Evolutionary conservation across 2,888 invertebrate genomes (phyloP).

Genomic region (Tineola bisselliella): DNA sequence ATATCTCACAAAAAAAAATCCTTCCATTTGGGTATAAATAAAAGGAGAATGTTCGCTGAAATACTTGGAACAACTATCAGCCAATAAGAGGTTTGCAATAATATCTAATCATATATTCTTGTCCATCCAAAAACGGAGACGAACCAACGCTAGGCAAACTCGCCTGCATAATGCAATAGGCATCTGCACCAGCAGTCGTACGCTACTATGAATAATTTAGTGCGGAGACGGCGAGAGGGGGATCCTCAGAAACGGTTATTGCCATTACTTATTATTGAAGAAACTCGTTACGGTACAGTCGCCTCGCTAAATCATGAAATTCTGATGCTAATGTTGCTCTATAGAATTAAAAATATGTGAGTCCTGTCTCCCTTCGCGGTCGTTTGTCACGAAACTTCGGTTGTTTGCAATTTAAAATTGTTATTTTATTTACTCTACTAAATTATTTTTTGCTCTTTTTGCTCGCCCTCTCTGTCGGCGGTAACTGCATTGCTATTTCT

Average conservation of each 20-base stretch:
- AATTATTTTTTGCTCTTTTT: neutral
- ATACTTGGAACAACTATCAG: neutral
- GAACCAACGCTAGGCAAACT: slow-evolving; percentile 8
- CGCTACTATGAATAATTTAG: slow-evolving; percentile 9
- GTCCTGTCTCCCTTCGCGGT: neutral
- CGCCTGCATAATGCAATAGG: slow-evolving; percentile 13
- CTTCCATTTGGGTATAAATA: no score
- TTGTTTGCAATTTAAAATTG: slow-evolving; percentile 9
- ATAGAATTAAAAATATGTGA: slow-evolving; percentile 8
- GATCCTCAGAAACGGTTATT: slow-evolving; percentile 7
- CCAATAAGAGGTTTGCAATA: neutral
- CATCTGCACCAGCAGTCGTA: slow-evolving; percentile 6
- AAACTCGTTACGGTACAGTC: neutral
- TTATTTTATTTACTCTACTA: slow-evolving; percentile 3
- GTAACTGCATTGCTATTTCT: no score
- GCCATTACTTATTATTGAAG: slow-evolving; percentile 9
- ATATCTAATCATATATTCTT: slow-evolving; percentile 10
- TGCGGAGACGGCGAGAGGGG: neutral
- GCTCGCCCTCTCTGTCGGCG: neutral
- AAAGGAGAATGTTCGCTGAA: neutral
- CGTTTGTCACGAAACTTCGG: slow-evolving; percentile 6
- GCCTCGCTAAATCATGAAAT: neutral
- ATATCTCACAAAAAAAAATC: no score
- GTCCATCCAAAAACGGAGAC: slow-evolving; percentile 11
- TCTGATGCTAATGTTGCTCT: slow-evolving; percentile 5